phyloP scores from a whole-genome alignment of 2,888 invertebrate genomes.

The Amphipoea lucens region DNA sequence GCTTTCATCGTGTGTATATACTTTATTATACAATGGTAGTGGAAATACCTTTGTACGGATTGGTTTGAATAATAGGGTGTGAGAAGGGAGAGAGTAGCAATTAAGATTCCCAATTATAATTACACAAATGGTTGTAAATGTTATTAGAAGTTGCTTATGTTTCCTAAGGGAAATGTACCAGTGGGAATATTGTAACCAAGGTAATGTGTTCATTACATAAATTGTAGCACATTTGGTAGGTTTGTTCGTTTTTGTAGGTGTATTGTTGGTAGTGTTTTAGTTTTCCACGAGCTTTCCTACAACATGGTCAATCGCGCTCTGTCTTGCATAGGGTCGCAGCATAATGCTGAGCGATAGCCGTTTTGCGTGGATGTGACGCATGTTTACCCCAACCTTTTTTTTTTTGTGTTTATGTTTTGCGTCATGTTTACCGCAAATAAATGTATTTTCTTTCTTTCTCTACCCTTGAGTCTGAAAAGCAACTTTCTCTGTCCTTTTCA shows the following conservation, averaged over 20 bases:
- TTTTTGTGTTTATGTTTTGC: too few relatives aligned
- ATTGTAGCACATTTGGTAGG: neutral
- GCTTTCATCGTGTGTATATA: neutral
- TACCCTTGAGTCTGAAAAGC: neutral
- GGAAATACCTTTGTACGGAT: neutral
- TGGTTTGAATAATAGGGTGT: neutral
- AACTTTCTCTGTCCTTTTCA: neutral
- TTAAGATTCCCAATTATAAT: slow-evolving; percentile 9
- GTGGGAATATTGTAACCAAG: neutral
- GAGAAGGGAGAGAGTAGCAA: neutral
- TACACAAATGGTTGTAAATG: neutral
- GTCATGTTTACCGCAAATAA: too few relatives aligned
- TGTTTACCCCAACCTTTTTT: too few relatives aligned
- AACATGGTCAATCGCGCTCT: neutral
- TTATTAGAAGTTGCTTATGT: neutral
- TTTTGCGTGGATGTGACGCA: too few relatives aligned
- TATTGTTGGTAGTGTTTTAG: neutral
- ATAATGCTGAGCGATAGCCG: too few relatives aligned
- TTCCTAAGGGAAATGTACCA: neutral
- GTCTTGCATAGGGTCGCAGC: too few relatives aligned
- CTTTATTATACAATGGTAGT: neutral
- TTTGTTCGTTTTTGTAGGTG: too few relatives aligned
- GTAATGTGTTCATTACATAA: neutral
- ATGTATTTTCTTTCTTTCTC: too few relatives aligned
- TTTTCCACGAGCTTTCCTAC: neutral